A percentile compares a stretch with the other conserved stretches of the same genome.
Evolutionary conservation across 1,140 invertebrate species (phyloP).

Genomic region (Drosophila baimaii): DNA sequence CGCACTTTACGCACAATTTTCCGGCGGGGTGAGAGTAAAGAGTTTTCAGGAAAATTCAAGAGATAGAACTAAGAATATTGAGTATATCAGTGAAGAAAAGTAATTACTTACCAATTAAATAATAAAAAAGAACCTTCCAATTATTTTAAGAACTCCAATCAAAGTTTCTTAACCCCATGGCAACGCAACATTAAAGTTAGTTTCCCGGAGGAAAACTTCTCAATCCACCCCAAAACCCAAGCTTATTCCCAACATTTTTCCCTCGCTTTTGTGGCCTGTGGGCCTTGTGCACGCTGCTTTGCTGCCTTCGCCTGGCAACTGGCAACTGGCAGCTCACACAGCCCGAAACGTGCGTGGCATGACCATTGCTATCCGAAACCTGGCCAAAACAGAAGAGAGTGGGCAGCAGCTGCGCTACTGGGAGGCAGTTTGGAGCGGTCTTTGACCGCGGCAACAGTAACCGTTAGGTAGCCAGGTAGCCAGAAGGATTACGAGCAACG

Average conservation of each 20-base stretch:
- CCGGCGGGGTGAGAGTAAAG: slow-evolving; percentile 19
- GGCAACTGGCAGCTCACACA: slow-evolving; percentile 18
- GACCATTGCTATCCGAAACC: slow-evolving; percentile 52
- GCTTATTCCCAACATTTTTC: slow-evolving; percentile 3
- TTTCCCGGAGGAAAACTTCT: not conserved
- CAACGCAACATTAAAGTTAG: not conserved
- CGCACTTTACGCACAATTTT: slow-evolving; percentile 66
- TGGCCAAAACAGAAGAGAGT: slow-evolving; percentile 38
- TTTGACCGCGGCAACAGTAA: slow-evolving; percentile 53
- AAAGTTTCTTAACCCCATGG: not conserved
- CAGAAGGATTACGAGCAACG: slow-evolving; percentile 50
- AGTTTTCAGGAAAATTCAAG: slow-evolving; percentile 12
- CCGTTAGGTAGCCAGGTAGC: slow-evolving; percentile 66
- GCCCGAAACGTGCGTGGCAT: slow-evolving; percentile 46
- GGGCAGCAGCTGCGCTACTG: slow-evolving; percentile 52
- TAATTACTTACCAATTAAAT: not conserved
- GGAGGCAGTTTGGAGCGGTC: slow-evolving; percentile 52
- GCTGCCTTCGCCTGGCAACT: slow-evolving; percentile 44
- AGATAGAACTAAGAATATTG: not conserved
- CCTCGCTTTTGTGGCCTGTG: slow-evolving; percentile 23
- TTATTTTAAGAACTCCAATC: not conserved
- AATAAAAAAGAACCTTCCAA: not conserved
- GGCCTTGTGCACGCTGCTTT: slow-evolving; percentile 23
- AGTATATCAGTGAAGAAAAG: not conserved
- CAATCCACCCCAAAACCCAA: slow-evolving; percentile 9